Evolutionary conservation across 2,113 vertebrate species (phyloP).

Genomic region (Diadophis punctatus): DNA sequence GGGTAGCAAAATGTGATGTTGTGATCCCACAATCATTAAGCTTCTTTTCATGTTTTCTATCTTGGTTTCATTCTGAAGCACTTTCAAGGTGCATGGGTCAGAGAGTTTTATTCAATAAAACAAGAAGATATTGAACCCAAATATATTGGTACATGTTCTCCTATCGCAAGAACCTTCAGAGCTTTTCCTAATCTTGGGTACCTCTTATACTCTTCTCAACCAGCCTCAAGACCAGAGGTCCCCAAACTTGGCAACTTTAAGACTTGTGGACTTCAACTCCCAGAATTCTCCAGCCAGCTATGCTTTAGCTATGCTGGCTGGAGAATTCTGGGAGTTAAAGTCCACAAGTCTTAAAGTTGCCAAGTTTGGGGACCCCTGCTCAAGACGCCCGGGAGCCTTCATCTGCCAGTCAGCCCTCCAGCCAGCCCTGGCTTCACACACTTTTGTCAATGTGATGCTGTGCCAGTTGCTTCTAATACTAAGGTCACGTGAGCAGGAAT

Average conservation of each 20-base stretch:
- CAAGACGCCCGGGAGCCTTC: too few relatives aligned
- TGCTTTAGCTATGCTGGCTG: too few relatives aligned
- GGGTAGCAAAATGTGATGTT: neutral
- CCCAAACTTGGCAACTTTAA: too few relatives aligned
- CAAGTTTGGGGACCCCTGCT: too few relatives aligned
- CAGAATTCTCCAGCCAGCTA: too few relatives aligned
- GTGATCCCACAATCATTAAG: neutral
- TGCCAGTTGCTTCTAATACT: neutral
- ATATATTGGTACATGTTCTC: neutral
- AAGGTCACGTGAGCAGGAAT: neutral
- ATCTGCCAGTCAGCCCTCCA: neutral
- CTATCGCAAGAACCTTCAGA: neutral
- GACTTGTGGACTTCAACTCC: too few relatives aligned
- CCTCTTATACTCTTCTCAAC: neutral
- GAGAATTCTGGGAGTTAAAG: too few relatives aligned
- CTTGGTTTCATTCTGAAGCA: neutral
- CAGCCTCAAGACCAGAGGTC: neutral
- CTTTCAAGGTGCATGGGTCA: neutral
- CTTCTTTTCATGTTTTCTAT: neutral
- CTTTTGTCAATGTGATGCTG: constrained; percentile 29
- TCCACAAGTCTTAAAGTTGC: too few relatives aligned
- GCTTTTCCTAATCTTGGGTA: neutral
- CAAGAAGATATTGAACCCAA: too few relatives aligned
- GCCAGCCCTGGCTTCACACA: neutral
- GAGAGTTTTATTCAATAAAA: neutral